Conservation (phyloP, 2,113 vertebrate genomes). For the Neogale vison region DNA sequence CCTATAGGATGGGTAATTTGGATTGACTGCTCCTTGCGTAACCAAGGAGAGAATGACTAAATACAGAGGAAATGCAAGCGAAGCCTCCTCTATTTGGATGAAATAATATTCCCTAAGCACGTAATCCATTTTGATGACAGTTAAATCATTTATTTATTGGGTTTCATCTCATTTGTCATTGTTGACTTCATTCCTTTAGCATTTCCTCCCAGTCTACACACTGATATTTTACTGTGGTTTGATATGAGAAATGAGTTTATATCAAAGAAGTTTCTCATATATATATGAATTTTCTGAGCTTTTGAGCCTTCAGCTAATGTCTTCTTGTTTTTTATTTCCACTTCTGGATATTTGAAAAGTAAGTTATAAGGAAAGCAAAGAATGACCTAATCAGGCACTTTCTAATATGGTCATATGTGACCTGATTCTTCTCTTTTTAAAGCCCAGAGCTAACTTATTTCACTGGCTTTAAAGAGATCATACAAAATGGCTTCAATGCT, state of each 20-base stretch:
- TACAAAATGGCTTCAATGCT: not conserved
- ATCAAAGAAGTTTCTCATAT: not conserved
- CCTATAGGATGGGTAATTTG: constrained; percentile 60
- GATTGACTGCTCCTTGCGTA: constrained; percentile 61
- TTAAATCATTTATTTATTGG: constrained; percentile 53
- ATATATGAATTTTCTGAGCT: not conserved
- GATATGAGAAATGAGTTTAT: not conserved
- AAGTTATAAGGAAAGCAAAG: not conserved
- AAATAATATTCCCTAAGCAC: constrained; percentile 54
- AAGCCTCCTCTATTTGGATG: constrained; percentile 39
- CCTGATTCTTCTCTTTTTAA: constrained; percentile 6
- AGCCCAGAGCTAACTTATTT: not conserved
- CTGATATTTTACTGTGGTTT: constrained; percentile 37
- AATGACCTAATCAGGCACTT: not conserved
- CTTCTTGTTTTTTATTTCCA: not conserved
- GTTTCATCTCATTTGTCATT: constrained; percentile 39
- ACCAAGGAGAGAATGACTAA: constrained; percentile 56
- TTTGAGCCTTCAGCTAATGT: not conserved
- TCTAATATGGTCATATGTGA: not conserved
- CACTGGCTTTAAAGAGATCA: not conserved
- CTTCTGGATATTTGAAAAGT: constrained; percentile 5
- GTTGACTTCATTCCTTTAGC: not conserved
- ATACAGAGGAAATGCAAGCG: constrained; percentile 15
- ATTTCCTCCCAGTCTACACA: not conserved
- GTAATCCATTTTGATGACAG: constrained; percentile 41